phyloP scores from a whole-genome alignment of 2,888 invertebrate species.

The Fabriciana adippe region DNA sequence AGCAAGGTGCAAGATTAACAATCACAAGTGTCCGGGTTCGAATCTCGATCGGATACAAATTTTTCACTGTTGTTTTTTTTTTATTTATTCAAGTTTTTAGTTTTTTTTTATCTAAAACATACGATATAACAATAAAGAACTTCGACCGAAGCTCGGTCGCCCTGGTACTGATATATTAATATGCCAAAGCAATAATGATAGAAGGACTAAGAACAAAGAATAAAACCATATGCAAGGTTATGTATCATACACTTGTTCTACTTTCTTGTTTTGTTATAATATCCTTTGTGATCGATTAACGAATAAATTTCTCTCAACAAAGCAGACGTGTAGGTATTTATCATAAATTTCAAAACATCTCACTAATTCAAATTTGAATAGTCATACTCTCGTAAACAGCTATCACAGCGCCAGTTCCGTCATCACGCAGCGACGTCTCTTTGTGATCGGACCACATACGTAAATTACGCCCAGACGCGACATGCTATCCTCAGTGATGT shows the following conservation, averaged over 20 bases:
- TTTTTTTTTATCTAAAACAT: too few relatives aligned
- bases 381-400: slow-evolving; percentile 3
- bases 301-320: slow-evolving; percentile 2
- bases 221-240: not conserved
- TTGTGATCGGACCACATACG: slow-evolving; percentile 30
- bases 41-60: too few relatives aligned
- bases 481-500: slow-evolving; percentile 12
- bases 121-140: too few relatives aligned
- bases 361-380: slow-evolving; percentile 18
- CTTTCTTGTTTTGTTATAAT: not conserved
- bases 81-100: too few relatives aligned
- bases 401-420: slow-evolving; percentile 22
- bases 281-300: slow-evolving; percentile 2
- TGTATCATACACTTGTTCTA: not conserved
- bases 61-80: too few relatives aligned
- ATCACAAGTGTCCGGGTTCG: too few relatives aligned
- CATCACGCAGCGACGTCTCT: slow-evolving; percentile 24
- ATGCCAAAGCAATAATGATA: too few relatives aligned
- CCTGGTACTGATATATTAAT: too few relatives aligned
- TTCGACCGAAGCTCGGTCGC: too few relatives aligned
- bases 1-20: too few relatives aligned
- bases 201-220: too few relatives aligned
- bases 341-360: slow-evolving; percentile 26
- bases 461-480: slow-evolving; percentile 21
- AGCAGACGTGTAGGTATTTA: not conserved